These are phyloP conservation scores for Anolis sagrei DNA, from an alignment of 2,113 vertebrate genomes.

Conservation along the genomic window DNA sequence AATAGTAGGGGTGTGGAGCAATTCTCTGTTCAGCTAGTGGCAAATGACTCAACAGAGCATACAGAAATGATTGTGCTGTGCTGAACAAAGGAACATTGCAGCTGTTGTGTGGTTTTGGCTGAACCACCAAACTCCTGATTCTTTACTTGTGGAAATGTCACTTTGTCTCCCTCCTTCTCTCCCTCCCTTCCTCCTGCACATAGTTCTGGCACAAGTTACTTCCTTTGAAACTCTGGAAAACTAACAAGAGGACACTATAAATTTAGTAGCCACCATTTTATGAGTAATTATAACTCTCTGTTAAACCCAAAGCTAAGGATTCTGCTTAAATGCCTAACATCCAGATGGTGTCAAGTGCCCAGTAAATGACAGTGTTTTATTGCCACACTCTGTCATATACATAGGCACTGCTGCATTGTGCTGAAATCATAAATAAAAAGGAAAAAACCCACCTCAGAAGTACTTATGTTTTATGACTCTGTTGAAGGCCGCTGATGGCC, in stretches of 20 bases:
- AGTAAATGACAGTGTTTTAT: slow-evolving; percentile 33
- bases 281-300: slow-evolving; percentile 16
- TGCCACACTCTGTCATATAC: not conserved
- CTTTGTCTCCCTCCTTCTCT: not conserved
- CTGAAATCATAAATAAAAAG: slow-evolving; percentile 22
- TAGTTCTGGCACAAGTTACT: not conserved
- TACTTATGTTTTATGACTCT: slow-evolving; percentile 25
- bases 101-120: no score
- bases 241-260: slow-evolving; percentile 1
- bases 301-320: not conserved
- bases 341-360: not conserved
- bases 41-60: no score
- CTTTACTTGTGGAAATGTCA: no score
- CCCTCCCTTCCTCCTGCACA: not conserved
- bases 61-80: no score
- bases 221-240: not conserved
- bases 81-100: no score
- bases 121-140: no score
- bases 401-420: not conserved
- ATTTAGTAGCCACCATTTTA: slow-evolving; percentile 2
- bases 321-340: slow-evolving; percentile 16
- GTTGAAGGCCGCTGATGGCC: slow-evolving; percentile 22
- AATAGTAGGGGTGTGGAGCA: no score
- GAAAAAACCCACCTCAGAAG: not conserved
- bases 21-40: no score